Conservation (phyloP, 2,888 invertebrate species). For the Dermolepida albohirtum region DNA sequence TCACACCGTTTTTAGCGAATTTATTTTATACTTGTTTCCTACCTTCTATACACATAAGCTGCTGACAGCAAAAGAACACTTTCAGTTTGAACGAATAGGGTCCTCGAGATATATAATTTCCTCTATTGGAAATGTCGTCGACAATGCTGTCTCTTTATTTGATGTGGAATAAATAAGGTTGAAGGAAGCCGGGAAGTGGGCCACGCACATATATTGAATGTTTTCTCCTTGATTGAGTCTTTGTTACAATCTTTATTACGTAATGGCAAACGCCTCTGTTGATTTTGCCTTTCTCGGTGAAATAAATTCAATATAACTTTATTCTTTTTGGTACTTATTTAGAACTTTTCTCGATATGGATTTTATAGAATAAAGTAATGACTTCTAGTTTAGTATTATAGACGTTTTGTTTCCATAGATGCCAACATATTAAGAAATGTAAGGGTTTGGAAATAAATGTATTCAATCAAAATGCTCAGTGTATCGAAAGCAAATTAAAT, state of each 20-base stretch:
- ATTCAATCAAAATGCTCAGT: too few relatives aligned
- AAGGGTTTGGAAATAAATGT: too few relatives aligned
- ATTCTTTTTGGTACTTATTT: background rate
- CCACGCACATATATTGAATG: slow-evolving; percentile 22
- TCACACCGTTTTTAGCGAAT: too few relatives aligned
- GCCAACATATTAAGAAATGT: too few relatives aligned
- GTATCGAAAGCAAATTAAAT: too few relatives aligned
- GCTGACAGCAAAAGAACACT: slow-evolving; percentile 2
- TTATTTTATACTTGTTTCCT: too few relatives aligned
- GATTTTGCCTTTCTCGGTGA: background rate
- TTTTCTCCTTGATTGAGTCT: slow-evolving; percentile 23
- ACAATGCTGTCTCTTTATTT: slow-evolving; percentile 25
- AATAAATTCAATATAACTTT: slow-evolving; percentile 7
- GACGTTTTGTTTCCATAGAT: too few relatives aligned
- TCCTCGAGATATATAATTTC: background rate
- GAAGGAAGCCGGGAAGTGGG: slow-evolving; percentile 6
- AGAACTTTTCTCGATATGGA: too few relatives aligned
- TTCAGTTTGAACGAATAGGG: slow-evolving; percentile 3
- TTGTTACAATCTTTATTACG: slow-evolving; percentile 15
- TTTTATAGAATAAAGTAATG: too few relatives aligned
- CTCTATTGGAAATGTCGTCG: background rate
- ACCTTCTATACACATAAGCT: background rate
- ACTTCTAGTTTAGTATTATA: too few relatives aligned
- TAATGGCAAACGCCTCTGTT: background rate
- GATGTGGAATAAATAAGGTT: slow-evolving; percentile 18